Evolutionary conservation across 2,797 vertebrate genomes (phyloP), one percentile per base, ranked within the genome.

Genomic region (Leuciscus waleckii): DNA sequence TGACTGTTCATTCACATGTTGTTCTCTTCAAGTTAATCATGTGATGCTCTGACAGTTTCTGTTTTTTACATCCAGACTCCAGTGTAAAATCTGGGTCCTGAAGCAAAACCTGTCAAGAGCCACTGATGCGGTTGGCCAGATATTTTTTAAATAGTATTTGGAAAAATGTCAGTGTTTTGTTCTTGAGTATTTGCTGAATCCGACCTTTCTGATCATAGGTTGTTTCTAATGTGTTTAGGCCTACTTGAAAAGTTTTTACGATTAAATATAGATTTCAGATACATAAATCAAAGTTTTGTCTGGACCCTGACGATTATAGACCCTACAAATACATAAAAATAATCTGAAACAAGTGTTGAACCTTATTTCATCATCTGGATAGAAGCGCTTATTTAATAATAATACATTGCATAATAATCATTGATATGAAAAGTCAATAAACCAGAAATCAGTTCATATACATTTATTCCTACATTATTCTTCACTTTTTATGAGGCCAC

Each of bases 101-200:
- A 74, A 26, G 29, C 70, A 37, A 73, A 65, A 41, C 49, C 49
- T n/a, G 7, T 1, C 13, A 39, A 39, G 21, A 77, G n/a, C 51
- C 21, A 39, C 51, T 82, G 32, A 63, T 43, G 4, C 9, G 82
- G 46, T 17, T 68, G 9, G 58, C 21, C 5, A 29, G 35, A 37
- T 68, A 58, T 35, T 9, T 23, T 46, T 63, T n/a, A 79, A 49
- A 69, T 79, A 46, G 51, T n/a, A 17, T 78, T 41, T 39, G 14
- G 35, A 79, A 29, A 81, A 77, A 71, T 76, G 71, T 75, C 69
- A 65, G n/a, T 83, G 63, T 70, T 11, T 78, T 82, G 76, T 37
- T 82, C 49, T 51, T 71, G 83, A 79, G 43, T 41, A 58, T 73
- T 8, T 89, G 67, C 77, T 61, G 67, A 84, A 39, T 26, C 74